phyloP scores from a whole-genome alignment of 23 tunicate genomes.

The Oikopleura dioica region DNA sequence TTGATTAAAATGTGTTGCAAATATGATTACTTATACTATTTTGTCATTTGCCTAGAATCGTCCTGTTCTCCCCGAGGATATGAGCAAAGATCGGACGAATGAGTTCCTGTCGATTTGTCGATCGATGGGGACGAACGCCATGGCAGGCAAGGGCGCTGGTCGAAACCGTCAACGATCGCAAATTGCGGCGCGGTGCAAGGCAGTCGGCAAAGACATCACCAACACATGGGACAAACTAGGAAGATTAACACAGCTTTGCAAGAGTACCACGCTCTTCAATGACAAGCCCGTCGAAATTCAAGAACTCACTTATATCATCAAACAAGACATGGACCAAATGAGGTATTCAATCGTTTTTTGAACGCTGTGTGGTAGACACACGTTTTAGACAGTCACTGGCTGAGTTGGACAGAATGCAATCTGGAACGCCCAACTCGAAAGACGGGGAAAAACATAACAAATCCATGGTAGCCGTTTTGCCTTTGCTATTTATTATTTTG shows the following conservation, averaged over 20 bases:
- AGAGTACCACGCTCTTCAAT: conserved; percentile 54
- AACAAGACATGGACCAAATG: conserved; percentile 47
- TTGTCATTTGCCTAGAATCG: no score
- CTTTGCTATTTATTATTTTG: background rate
- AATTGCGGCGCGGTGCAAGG: conserved; percentile 16
- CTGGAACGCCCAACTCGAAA: background rate
- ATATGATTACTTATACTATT: no score
- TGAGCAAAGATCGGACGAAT: background rate
- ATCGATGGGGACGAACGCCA: background rate
- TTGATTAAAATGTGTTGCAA: no score
- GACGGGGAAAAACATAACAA: background rate
- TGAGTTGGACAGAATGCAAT: background rate
- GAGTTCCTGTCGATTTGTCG: background rate
- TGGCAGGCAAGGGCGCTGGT: background rate
- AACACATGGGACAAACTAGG: conserved; percentile 78
- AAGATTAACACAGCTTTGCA: conserved; percentile 71
- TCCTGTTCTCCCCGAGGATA: background rate
- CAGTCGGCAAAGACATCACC: conserved; percentile 50
- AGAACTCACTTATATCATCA: conserved; percentile 81
- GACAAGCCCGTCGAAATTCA: conserved; percentile 88
- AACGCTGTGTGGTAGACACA: no score
- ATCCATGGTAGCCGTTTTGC: background rate
- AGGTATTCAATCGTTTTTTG: background rate
- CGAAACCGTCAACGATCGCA: background rate
- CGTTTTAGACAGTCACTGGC: background rate